These are phyloP conservation scores for Pitta sordida DNA, from an alignment of 2,113 vertebrate species.

Conservation along the genomic window DNA sequence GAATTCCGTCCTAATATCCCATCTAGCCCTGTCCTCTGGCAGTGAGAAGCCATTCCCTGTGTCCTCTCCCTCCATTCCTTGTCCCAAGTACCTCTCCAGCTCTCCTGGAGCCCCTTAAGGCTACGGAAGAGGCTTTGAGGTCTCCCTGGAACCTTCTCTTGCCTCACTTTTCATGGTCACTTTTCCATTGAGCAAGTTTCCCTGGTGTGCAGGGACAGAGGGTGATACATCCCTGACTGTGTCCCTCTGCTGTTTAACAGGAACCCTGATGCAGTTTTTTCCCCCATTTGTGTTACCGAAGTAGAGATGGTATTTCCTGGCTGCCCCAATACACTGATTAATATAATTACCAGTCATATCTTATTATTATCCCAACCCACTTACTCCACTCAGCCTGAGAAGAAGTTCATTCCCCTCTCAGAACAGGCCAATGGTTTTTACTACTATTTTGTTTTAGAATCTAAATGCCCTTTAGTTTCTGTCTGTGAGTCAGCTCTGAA, in stretches of 20 bases:
- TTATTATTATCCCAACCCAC: neutral
- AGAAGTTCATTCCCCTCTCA: neutral
- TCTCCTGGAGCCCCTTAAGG: neutral
- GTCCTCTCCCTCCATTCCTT: neutral
- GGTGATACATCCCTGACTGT: neutral
- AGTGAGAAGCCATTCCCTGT: neutral
- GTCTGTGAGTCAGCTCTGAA: neutral
- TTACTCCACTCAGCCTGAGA: neutral
- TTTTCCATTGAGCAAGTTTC: neutral
- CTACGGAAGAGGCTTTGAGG: rapidly evolving
- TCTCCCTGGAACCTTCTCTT: neutral
- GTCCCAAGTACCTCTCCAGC: neutral
- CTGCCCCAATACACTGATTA: neutral
- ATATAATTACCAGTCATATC: neutral
- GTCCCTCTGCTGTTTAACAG: neutral
- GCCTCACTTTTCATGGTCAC: neutral
- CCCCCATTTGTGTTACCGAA: neutral
- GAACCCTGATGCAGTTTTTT: neutral
- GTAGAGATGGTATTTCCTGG: neutral
- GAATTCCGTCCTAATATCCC: neutral
- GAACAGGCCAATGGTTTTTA: neutral
- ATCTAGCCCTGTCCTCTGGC: neutral
- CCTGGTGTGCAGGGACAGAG: neutral
- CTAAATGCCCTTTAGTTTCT: neutral
- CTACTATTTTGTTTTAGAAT: neutral